Evolutionary conservation across 2,797 vertebrate species (phyloP), one percentile per base, ranked within the genome.

Genomic region (Anableps anableps): DNA sequence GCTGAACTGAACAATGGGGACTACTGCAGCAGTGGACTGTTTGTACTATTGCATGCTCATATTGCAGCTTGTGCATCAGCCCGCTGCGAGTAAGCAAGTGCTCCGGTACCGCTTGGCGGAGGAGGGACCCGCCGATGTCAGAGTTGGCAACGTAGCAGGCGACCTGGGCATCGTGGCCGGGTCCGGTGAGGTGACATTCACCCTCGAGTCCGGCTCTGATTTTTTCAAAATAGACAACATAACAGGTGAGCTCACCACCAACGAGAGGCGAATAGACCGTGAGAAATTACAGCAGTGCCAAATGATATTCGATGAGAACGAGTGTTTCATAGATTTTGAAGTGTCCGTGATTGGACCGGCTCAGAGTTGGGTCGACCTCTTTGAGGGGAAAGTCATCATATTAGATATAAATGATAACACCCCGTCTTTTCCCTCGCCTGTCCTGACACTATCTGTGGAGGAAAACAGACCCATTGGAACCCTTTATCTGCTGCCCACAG

Each of bases 151-250:
- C 90, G 98, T 99, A 62, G 98, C 98, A 82, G 95, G 93, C 47
- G 98, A 99, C 95, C 93, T 99, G 91, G 97, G 97, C 81, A 99
- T 99, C 74, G 97, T 97, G 51, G 97, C 97, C 29, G 97, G 97
- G 87, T 97, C 97, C 26, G 97, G 98, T 0, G 98, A 99, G 94
- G 98, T 99, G 95, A 99, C 98, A 87, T 99, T 99, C 95, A 99
- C 98, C 86, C 95, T 99, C 26, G 98, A 99, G 89, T 99, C 98
- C 0, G 98, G 98, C 84, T 98, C 98, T 0, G 98, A 99, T 88
- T 99, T 97, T 91, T 97, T 99, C 88, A 99, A 99, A 94, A 99
- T 99, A 93, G 98, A 99, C 95, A 99, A 99, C 95, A 98, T 99
- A 75, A 99, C 98, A 70, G 98, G 98, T 79, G 98, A 99, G 94